Base-by-base conservation (phyloP, 2,113 vertebrate species). In the Pionites leucogaster region DNA sequence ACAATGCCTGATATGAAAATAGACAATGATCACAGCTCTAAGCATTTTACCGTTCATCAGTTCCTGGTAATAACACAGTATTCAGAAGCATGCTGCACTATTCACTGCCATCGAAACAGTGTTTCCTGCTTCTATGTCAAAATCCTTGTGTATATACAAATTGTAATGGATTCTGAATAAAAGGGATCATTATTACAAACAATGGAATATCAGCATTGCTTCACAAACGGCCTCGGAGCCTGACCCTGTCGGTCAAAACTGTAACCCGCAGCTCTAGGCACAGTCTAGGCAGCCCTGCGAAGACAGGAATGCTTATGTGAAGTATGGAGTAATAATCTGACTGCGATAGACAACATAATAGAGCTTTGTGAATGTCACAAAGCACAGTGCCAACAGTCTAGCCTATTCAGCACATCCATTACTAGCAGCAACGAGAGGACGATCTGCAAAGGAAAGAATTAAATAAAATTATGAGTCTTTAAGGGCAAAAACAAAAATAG, bases 361-460 rank as follows among this genome's bases (percentile, higher is more conserved):
- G 71, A 90, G 85, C 33, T 80, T 50, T 60, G 41, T 77, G 86
- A 88, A 77, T 31, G 52, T 39, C 82, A 69, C 47, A 86, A 46
- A 80, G 63, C 46, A 25, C 5, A 39, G n/a, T 31, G 85, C 53
- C 60, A 86, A 6, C 39, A n/a, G 46, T 1, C 14, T 23, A 4
- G 64, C 60, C 79, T 44, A 31, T 33, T 67, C 18, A 83, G 46
- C 35, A 42, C 22, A 90, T 53, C 82, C 50, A 59, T 53, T 84
- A 59, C 65, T 17, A 75, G 46, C 79, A 90, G 64, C 60, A 68
- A 41, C 0, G 1, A 81, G 29, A 65, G 42, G 24, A 70, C 4
- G 2, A 60, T 17, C 68, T 37, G 46, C 28, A 52, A 74, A 77
- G 59, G 39, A 67, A 63, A 86, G 44, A 91, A 80, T 67, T 68